phyloP scores from a whole-genome alignment of 2,797 vertebrate genomes.

The Phataginus tricuspis region DNA sequence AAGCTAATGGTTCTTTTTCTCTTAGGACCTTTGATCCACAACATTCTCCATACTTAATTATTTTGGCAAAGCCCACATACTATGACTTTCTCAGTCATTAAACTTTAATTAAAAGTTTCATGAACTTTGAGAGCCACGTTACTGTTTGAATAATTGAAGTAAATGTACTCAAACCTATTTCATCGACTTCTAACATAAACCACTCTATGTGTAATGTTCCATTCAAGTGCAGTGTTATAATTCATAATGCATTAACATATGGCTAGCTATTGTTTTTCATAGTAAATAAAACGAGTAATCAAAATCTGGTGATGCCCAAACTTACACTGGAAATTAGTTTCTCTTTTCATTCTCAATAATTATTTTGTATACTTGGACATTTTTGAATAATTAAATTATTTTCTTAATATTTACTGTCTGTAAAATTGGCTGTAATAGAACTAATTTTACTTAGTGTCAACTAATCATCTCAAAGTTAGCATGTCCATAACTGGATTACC shows the following conservation, averaged over 20 bases:
- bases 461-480: not conserved
- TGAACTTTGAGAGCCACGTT: conserved; percentile 19
- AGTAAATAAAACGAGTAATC: conserved; percentile 8
- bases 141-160: conserved; percentile 26
- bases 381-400: not conserved
- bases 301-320: not conserved
- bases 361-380: not conserved
- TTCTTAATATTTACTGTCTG: not conserved
- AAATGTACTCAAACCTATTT: not conserved
- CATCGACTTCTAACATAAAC: conserved; percentile 14
- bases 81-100: not conserved
- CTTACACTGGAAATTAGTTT: not conserved
- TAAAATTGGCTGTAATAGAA: not conserved
- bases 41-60: conserved; percentile 10
- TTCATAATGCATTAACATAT: not conserved
- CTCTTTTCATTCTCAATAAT: conserved; percentile 29
- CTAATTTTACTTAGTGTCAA: not conserved
- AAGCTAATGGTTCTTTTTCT: conserved; percentile 40
- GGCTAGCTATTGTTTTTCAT: not conserved
- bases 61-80: not conserved
- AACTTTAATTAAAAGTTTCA: not conserved
- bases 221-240: not conserved
- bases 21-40: conserved; percentile 29
- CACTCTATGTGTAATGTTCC: not conserved
- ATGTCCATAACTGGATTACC: not conserved